Evolutionary conservation across 92 coral and sea anemone genomes (phyloP).

Genomic region (Hydrozoanthus gracilis): DNA sequence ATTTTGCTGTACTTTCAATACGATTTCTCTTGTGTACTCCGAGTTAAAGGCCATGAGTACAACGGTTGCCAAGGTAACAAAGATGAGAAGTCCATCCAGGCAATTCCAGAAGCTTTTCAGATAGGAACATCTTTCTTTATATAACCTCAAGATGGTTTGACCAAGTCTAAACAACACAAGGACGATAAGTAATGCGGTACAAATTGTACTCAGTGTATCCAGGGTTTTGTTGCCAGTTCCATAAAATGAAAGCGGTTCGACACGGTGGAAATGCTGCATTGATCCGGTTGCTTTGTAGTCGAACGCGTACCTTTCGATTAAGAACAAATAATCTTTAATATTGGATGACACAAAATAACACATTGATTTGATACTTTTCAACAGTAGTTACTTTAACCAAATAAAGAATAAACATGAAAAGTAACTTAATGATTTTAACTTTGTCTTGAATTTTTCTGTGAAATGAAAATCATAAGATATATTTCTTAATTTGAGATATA

Average conservation of each 20-base stretch:
- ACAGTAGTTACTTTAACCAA: no score
- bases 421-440: no score
- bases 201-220: slow-evolving; percentile 23
- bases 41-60: slow-evolving; percentile 14
- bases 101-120: slow-evolving; percentile 44
- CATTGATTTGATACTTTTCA: no score
- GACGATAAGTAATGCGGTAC: background rate
- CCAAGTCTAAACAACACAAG: background rate
- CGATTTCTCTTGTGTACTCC: slow-evolving; percentile 26
- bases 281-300: slow-evolving; percentile 35
- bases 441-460: no score
- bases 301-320: slow-evolving; percentile 22
- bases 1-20: slow-evolving; percentile 21
- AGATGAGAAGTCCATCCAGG: slow-evolving; percentile 11
- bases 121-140: background rate
- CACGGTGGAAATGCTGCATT: slow-evolving; percentile 24
- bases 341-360: no score
- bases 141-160: background rate
- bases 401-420: no score
- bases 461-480: no score
- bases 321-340: no score
- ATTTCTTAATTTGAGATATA: no score
- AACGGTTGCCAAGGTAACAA: background rate
- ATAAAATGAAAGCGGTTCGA: slow-evolving; percentile 32
- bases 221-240: slow-evolving; percentile 30